phyloP scores from a whole-genome alignment of 2,113 vertebrate genomes.

The Fulmarus glacialis region DNA sequence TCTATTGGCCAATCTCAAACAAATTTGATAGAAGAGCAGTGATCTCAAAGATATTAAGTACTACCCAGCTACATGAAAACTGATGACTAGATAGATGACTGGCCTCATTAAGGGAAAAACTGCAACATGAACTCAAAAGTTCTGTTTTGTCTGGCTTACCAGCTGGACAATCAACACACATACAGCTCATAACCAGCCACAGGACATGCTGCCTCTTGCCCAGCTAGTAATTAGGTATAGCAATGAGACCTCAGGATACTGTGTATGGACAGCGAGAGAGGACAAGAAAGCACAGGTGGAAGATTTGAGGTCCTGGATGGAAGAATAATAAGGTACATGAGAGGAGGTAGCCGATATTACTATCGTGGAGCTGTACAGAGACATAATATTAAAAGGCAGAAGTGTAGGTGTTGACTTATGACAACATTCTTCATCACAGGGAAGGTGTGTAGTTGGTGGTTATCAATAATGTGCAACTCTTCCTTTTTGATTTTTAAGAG shows the following conservation, averaged over 20 bases:
- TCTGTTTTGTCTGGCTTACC: slow-evolving; percentile 63
- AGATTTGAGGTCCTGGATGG: neutral
- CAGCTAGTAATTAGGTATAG: slow-evolving; percentile 16
- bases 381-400: neutral
- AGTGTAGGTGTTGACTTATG: neutral
- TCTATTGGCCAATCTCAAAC: slow-evolving; percentile 45
- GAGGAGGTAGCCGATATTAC: neutral
- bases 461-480: neutral
- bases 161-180: slow-evolving; percentile 47
- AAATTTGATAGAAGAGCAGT: neutral
- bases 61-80: slow-evolving; percentile 52
- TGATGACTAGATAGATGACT: slow-evolving; percentile 60
- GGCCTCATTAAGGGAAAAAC: slow-evolving; percentile 49
- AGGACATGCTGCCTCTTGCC: slow-evolving; percentile 47
- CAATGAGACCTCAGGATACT: slow-evolving; percentile 24
- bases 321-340: neutral
- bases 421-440: neutral
- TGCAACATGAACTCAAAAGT: slow-evolving; percentile 54
- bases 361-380: neutral
- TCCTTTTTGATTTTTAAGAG: neutral
- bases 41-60: slow-evolving; percentile 34
- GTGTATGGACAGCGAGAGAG: slow-evolving; percentile 2
- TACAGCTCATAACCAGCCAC: slow-evolving; percentile 16
- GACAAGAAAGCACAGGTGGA: slow-evolving; percentile 52
- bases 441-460: neutral